Evolutionary conservation across 2,888 invertebrate species (phyloP).

Genomic region (Oegoconia quadripuncta): DNA sequence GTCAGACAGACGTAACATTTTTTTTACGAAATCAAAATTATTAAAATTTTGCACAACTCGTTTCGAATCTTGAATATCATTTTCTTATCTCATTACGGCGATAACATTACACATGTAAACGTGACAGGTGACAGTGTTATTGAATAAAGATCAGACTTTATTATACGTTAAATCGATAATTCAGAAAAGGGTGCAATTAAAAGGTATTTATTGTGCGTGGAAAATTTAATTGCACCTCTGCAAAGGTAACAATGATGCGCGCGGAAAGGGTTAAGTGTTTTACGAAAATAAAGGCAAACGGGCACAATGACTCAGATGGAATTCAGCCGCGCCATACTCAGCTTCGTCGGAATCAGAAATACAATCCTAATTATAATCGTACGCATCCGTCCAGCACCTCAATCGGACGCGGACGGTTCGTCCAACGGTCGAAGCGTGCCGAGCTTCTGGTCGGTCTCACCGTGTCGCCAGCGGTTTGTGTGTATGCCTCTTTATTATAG

Average conservation of each 20-base stretch:
- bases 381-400: slow-evolving; percentile 76
- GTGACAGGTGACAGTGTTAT: too few species aligned
- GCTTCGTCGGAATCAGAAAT: slow-evolving; percentile 78
- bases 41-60: background rate
- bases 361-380: slow-evolving; percentile 79
- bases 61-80: background rate
- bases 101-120: background rate
- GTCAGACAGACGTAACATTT: slow-evolving; percentile 30
- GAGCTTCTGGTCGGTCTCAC: slow-evolving; percentile 36
- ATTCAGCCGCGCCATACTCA: slow-evolving; percentile 72
- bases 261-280: slow-evolving; percentile 69
- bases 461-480: slow-evolving; percentile 35
- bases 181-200: slow-evolving; percentile 1
- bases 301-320: slow-evolving; percentile 79
- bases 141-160: background rate
- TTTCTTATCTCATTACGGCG: background rate
- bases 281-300: slow-evolving; percentile 77
- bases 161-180: background rate
- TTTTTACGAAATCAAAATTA: background rate
- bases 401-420: slow-evolving; percentile 63
- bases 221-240: slow-evolving; percentile 24
- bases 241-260: slow-evolving; percentile 64
- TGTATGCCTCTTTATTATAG: too few species aligned
- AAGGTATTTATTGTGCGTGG: slow-evolving; percentile 3
- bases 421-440: slow-evolving; percentile 25